Conservation (phyloP, 2,113 vertebrate species). For the Glareola pratincola region DNA sequence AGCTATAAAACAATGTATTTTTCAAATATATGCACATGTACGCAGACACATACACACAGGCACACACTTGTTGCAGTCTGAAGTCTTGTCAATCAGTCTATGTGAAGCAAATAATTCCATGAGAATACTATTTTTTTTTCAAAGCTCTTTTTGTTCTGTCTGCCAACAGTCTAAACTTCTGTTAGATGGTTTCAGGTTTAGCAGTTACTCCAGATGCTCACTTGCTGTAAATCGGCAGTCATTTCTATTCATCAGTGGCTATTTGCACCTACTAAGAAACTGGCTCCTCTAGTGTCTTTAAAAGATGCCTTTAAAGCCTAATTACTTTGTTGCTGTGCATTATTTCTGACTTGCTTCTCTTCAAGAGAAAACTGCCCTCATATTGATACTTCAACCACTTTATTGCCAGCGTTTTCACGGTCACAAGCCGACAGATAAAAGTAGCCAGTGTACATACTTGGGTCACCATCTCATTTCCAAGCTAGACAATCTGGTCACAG, state of each 20-base stretch:
- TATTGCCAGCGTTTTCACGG: background rate
- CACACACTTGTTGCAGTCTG: background rate
- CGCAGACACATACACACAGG: rapidly evolving
- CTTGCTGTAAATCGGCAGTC: background rate
- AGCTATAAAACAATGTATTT: background rate
- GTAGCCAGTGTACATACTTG: background rate
- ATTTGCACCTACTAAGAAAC: background rate
- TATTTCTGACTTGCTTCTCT: background rate
- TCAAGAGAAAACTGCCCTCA: background rate
- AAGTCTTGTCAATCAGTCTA: background rate
- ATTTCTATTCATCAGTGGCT: background rate
- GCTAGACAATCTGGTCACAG: background rate
- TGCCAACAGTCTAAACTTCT: background rate
- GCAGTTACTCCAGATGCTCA: background rate
- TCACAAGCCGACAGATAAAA: background rate
- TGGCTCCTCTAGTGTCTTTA: background rate
- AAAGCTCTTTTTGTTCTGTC: background rate
- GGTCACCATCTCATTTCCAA: background rate
- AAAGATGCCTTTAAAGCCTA: background rate
- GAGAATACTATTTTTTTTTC: background rate
- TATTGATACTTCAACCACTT: background rate
- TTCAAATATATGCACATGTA: background rate
- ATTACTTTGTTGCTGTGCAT: background rate
- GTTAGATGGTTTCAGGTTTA: background rate
- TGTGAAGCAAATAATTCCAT: background rate